Evolutionary conservation across 64 coral and sea anemone genomes (phyloP), one percentile per base, ranked within the genome.

Genomic region (Dendronephthya gigantea): DNA sequence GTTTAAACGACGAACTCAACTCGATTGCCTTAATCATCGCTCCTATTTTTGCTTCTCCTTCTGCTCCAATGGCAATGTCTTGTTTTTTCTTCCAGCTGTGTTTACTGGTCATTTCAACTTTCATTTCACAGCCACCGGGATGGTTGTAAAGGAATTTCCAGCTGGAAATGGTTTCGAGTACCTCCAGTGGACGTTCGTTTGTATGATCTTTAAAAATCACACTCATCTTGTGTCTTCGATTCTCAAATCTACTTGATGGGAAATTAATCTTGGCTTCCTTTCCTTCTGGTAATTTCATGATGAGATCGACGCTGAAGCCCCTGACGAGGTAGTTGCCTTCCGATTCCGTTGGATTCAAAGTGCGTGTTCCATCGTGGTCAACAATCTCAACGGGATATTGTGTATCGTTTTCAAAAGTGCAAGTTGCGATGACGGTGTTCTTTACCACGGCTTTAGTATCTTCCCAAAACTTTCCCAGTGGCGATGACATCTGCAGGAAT

Each of bases 1-100:
- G 7, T 16, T 50, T 50, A 16, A 50, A 50, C 16, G 48, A 50
- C 16, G 48, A 7, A 50, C 48, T 50, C 48, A 50, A 16, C 84
- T 85, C 50, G 51, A 85, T 5, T 34, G 84, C 51, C 51, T 65
- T 85, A 85, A 65, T 85, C 84, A 62, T 65, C n/a, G n/a, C n/a
- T n/a, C n/a, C n/a, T 23, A 7, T 51, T 4, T 35, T 34, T 31
- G 59, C 84, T 85, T 56, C 56, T 3, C 48, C 31, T 48, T 85
- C 84, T 9, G 12, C 31, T 62, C 35, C 84, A 52, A 30, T 50
- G 32, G 32, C 35, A 34, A 33, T 33, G 33, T 85, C 48, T 50
- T 9, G 49, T 50, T 55, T 50, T 2, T 65, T 62, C 84, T 65
- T 85, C 84, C 84, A 85, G 50, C 84, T 85, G 22, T 85, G 49